These are phyloP conservation scores for Poeciliopsis turneri DNA, from an alignment of 2,797 vertebrate genomes.

Conservation along the genomic window DNA sequence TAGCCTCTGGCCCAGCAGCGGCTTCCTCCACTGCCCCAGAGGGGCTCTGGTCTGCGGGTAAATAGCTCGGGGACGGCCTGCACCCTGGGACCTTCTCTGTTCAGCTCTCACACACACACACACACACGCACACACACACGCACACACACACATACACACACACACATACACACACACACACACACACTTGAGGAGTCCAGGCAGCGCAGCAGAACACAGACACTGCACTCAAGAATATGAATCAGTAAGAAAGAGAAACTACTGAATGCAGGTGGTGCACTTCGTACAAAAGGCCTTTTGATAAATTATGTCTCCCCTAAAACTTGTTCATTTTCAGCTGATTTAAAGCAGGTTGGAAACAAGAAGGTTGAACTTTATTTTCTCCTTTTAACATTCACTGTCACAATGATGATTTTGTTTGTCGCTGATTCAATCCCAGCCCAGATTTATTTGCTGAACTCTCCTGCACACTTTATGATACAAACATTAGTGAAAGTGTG, in stretches of 20 bases:
- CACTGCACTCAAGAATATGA: slow-evolving; percentile 57
- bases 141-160: slow-evolving; percentile 51
- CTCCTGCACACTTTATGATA: background rate
- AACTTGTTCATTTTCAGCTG: background rate
- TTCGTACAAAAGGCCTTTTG: background rate
- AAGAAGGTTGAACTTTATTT: background rate
- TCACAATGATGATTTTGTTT: background rate
- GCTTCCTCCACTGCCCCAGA: slow-evolving; percentile 53
- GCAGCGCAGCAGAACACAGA: slow-evolving; percentile 32
- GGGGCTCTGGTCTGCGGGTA: slow-evolving; percentile 70
- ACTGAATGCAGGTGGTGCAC: slow-evolving; percentile 40
- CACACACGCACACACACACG: slow-evolving; percentile 49
- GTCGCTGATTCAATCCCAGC: background rate
- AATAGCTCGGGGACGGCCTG: slow-evolving; percentile 65
- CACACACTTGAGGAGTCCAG: slow-evolving; percentile 41
- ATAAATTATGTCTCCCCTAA: background rate
- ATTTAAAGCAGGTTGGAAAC: background rate
- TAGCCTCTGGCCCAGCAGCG: slow-evolving; percentile 64
- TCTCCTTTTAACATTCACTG: background rate
- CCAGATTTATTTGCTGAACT: background rate
- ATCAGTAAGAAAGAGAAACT: slow-evolving; percentile 63
- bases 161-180: slow-evolving; percentile 32
- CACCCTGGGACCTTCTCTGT: slow-evolving; percentile 59
- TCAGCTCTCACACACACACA: slow-evolving; percentile 30
- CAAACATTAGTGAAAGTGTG: no score